Conservation (phyloP, 2,113 vertebrate genomes). For the Poeciliopsis retropinna region DNA sequence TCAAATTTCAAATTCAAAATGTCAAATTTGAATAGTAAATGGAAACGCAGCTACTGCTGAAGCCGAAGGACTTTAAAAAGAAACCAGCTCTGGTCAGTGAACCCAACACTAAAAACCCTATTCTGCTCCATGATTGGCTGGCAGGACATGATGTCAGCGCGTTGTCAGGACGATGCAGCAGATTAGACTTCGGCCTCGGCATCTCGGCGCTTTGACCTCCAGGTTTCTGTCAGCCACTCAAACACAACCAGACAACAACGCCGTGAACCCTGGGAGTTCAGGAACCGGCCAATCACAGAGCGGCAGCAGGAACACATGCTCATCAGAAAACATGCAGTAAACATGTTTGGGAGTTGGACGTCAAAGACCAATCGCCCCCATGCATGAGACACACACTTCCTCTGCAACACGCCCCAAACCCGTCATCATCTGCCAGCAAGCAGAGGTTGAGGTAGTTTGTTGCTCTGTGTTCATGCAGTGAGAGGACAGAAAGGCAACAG, state of each 20-base stretch:
- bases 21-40: too few species aligned
- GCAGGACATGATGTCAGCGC: neutral
- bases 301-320: neutral
- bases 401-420: too few species aligned
- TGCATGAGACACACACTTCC: too few species aligned
- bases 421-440: too few species aligned
- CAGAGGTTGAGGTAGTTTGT: too few species aligned
- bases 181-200: conserved; percentile 1
- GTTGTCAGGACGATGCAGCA: neutral
- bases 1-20: too few species aligned
- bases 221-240: neutral
- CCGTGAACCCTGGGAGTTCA: neutral
- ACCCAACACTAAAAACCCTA: neutral
- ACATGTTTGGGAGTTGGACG: too few species aligned
- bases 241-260: neutral
- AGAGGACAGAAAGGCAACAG: too few species aligned
- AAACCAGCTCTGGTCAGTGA: neutral
- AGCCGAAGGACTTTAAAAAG: neutral
- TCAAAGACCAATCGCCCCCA: neutral
- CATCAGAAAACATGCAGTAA: neutral
- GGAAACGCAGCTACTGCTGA: neutral
- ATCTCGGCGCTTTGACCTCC: fast-evolving
- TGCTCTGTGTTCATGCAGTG: too few species aligned
- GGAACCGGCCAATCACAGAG: neutral
- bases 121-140: neutral